Evolutionary conservation across 1,140 invertebrate genomes (phyloP).

Genomic region (Brachionus rubens): DNA sequence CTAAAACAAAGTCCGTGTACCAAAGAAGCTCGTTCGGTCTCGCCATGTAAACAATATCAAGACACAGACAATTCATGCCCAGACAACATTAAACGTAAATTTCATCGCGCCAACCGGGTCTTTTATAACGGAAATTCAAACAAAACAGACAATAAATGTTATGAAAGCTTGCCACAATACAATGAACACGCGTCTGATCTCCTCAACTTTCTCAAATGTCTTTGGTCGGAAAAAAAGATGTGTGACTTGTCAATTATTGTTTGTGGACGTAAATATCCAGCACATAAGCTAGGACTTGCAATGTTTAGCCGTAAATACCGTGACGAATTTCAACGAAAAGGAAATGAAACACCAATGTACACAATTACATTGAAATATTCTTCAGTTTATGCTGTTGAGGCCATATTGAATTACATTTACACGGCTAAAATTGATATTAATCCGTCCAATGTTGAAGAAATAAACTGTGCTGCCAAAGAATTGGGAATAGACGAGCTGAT

Average conservation of each 20-base stretch:
- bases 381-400: conserved; percentile 35
- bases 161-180: background rate
- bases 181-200: conserved; percentile 15
- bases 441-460: conserved; percentile 41
- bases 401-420: conserved; percentile 47
- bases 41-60: background rate
- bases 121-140: conserved; percentile 20
- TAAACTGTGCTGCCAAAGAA: conserved; percentile 45
- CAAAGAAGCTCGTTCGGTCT: background rate
- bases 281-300: conserved; percentile 47
- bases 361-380: conserved; percentile 47
- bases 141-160: conserved; percentile 29
- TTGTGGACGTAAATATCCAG: conserved; percentile 41
- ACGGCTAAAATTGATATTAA: conserved; percentile 47
- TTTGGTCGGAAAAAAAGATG: conserved; percentile 47
- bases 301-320: conserved; percentile 46
- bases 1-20: background rate
- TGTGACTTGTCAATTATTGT: conserved; percentile 47
- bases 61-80: background rate
- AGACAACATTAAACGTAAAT: conserved; percentile 1
- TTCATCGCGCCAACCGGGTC: background rate
- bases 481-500: conserved; percentile 42
- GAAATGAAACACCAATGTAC: background rate
- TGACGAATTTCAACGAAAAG: conserved; percentile 40
- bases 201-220: conserved; percentile 36